Conservation (phyloP, 2,888 invertebrate genomes). For the Ormyrus rosae region DNA sequence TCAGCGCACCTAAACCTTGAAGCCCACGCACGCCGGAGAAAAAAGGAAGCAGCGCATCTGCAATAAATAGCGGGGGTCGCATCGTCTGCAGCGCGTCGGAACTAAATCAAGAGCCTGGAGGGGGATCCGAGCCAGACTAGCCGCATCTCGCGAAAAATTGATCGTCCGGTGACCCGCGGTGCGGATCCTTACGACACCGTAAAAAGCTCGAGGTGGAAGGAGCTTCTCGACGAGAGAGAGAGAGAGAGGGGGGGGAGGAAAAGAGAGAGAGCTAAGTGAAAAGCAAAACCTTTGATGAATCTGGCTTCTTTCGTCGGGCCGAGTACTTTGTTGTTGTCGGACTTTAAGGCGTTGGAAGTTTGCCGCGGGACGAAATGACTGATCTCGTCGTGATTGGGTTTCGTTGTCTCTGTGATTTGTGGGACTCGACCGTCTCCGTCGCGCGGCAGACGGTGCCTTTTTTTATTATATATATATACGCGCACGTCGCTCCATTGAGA, state of each 20-base stretch:
- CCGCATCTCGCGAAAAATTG: conserved; percentile 16
- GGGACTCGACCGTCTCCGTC: neutral
- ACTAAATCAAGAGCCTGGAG: conserved; percentile 12
- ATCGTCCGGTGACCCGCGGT: neutral
- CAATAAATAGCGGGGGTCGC: neutral
- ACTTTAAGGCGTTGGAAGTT: neutral
- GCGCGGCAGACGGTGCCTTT: neutral
- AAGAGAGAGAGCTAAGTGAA: conserved; percentile 25
- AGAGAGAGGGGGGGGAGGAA: neutral
- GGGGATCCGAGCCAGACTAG: neutral
- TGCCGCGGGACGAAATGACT: conserved; percentile 26
- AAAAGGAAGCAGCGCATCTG: too few relatives aligned
- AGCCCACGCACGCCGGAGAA: neutral
- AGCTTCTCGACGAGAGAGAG: neutral
- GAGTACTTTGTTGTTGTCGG: conserved; percentile 36
- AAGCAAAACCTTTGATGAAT: conserved; percentile 54
- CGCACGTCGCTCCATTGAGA: too few relatives aligned
- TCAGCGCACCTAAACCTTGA: too few relatives aligned
- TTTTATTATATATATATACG: neutral
- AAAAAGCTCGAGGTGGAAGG: neutral
- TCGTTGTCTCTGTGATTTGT: neutral
- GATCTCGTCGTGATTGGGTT: conserved; percentile 26
- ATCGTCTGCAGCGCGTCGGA: neutral
- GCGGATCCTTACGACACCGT: neutral
- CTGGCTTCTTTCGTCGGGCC: conserved; percentile 33